Evolutionary conservation across 2,888 invertebrate genomes (phyloP).

Genomic region (Drosophila acutilabella): DNA sequence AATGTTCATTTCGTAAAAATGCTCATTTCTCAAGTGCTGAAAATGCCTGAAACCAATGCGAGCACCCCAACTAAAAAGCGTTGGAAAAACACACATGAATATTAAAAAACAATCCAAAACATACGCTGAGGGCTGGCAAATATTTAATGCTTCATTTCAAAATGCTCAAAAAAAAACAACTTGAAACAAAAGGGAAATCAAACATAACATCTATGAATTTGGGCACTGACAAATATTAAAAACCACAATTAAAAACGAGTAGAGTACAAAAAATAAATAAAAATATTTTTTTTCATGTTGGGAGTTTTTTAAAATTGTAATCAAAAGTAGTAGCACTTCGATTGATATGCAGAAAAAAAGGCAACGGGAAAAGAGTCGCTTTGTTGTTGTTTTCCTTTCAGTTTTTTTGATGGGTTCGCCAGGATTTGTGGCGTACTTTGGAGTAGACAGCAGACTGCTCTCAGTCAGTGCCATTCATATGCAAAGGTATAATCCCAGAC

Average conservation of each 20-base stretch:
- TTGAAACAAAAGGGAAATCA: constrained; percentile 45
- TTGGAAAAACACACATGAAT: constrained; percentile 55
- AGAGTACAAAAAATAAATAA: constrained; percentile 25
- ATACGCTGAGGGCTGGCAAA: constrained; percentile 68
- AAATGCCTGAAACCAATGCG: constrained; percentile 48
- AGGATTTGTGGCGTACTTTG: constrained; percentile 37
- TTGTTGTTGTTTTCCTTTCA: constrained; percentile 7
- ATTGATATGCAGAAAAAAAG: constrained; percentile 70
- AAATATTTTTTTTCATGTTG: constrained; percentile 8
- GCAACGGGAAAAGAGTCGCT: constrained; percentile 18
- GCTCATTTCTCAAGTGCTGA: constrained; percentile 76
- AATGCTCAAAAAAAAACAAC: constrained; percentile 16
- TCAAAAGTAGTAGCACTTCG: constrained; percentile 83
- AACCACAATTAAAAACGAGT: constrained; percentile 77
- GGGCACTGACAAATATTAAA: constrained; percentile 55
- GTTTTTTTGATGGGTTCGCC: constrained; percentile 20
- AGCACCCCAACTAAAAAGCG: constrained; percentile 18
- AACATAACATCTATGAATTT: constrained; percentile 52
- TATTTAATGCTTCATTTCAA: constrained; percentile 73
- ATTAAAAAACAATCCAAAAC: constrained; percentile 71
- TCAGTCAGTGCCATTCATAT: neutral
- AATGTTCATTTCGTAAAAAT: constrained; percentile 75
- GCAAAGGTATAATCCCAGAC: constrained; percentile 20
- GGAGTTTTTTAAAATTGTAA: constrained; percentile 70
- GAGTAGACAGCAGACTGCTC: neutral